These are phyloP conservation scores for Cyprichromis sp. DNA, from an alignment of 2,113 vertebrate species.

Conservation along the genomic window DNA sequence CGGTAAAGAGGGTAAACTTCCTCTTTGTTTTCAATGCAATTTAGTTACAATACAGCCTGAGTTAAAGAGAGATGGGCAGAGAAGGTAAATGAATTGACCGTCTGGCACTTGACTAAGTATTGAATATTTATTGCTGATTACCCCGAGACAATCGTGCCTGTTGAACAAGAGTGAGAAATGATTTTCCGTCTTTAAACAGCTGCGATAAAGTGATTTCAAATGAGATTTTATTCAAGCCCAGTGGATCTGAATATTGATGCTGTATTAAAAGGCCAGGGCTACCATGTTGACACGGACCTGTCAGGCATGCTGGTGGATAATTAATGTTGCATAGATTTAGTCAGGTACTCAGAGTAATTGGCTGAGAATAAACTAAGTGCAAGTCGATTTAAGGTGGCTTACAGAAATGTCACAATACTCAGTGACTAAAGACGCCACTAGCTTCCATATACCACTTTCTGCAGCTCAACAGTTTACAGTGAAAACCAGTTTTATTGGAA, in stretches of 20 bases:
- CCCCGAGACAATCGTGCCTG: background rate
- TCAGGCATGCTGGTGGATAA: background rate
- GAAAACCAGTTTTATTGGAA: background rate
- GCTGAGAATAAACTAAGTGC: background rate
- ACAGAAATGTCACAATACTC: background rate
- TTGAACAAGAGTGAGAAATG: background rate
- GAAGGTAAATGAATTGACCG: background rate
- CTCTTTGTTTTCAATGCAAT: constrained; percentile 8
- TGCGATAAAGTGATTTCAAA: constrained; percentile 8
- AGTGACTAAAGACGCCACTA: background rate
- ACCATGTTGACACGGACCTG: constrained; percentile 8
- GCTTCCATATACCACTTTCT: background rate
- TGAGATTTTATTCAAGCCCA: background rate
- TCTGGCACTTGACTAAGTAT: background rate
- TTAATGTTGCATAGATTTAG: constrained; percentile 1
- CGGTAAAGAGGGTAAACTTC: background rate
- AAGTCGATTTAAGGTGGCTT: constrained; percentile 14
- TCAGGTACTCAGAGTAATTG: constrained; percentile 11
- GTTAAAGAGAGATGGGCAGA: background rate
- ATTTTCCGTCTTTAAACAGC: background rate
- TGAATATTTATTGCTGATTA: constrained; percentile 53
- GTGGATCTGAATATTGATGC: constrained; percentile 34
- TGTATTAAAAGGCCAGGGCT: background rate
- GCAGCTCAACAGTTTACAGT: background rate
- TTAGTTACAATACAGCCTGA: background rate